Conservation (phyloP, 1,140 invertebrate genomes). For the Heliothis virescens region DNA sequence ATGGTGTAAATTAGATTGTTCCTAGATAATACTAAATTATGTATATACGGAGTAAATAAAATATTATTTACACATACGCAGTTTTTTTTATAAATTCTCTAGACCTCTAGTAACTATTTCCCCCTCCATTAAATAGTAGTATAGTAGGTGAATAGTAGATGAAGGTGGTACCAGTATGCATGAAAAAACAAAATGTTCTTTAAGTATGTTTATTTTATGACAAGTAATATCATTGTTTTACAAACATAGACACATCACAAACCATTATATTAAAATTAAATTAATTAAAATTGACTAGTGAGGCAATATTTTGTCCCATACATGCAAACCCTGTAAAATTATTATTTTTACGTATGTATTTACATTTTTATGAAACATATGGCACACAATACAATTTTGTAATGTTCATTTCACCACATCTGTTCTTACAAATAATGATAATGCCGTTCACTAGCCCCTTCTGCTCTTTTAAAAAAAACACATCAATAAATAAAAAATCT, state of each 20-base stretch:
- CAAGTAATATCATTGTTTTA: constrained; percentile 39
- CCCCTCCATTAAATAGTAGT: too few species aligned
- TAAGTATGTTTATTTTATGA: constrained; percentile 39
- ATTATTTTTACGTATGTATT: constrained; percentile 47
- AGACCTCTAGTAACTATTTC: too few species aligned
- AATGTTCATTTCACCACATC: constrained; percentile 4
- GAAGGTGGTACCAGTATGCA: too few species aligned
- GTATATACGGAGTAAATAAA: constrained; percentile 57
- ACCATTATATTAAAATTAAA: constrained; percentile 39
- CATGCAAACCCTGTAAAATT: constrained; percentile 53
- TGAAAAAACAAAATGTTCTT: neutral
- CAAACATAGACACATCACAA: constrained; percentile 39
- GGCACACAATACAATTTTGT: constrained; percentile 29
- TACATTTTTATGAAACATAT: constrained; percentile 34
- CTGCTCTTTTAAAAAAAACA: too few species aligned
- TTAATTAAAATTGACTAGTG: constrained; percentile 69
- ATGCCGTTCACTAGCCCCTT: too few species aligned
- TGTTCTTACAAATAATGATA: too few species aligned
- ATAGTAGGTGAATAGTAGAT: too few species aligned
- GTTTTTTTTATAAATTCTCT: neutral
- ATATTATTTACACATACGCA: constrained; percentile 51
- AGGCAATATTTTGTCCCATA: constrained; percentile 55
- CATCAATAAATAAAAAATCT: too few species aligned
- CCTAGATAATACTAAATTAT: constrained; percentile 54
- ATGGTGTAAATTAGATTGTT: constrained; percentile 50